Conservation (phyloP, 2,888 invertebrate genomes). For the Apamea epomidion region DNA sequence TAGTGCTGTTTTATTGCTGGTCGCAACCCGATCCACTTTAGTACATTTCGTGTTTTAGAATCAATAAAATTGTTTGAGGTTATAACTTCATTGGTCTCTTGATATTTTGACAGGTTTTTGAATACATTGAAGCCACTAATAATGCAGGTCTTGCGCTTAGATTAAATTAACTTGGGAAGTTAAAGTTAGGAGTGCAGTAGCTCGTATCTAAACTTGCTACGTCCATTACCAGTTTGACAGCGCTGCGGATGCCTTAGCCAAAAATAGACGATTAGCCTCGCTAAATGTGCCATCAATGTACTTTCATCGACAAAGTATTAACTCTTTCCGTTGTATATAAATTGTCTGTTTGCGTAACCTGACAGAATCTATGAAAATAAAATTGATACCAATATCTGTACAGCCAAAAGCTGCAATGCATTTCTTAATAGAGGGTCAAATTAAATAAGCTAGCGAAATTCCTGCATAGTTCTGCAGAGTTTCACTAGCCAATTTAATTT, state of each 20-base stretch:
- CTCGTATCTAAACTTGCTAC: conserved; percentile 25
- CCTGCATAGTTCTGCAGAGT: no score
- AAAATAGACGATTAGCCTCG: conserved; percentile 42
- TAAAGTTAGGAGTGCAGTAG: conserved; percentile 23
- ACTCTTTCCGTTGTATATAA: background rate
- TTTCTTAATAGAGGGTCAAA: background rate
- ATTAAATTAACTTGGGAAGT: background rate
- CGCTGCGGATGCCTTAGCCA: conserved; percentile 17
- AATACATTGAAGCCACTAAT: background rate
- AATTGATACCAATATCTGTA: background rate
- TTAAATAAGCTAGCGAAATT: no score
- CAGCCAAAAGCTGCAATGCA: background rate
- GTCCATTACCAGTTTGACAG: conserved; percentile 46
- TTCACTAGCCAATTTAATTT: no score
- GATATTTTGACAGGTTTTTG: background rate
- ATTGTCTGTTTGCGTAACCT: background rate
- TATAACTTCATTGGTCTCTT: conserved; percentile 6
- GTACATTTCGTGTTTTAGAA: conserved; percentile 33
- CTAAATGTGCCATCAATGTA: conserved; percentile 22
- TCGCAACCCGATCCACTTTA: conserved; percentile 46
- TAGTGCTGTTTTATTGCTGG: conserved; percentile 54
- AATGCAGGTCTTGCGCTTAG: background rate
- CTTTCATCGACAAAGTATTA: conserved; percentile 30
- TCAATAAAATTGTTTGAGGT: conserved; percentile 48
- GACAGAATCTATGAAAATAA: background rate